These are phyloP conservation scores for Lithophane socia DNA, from an alignment of 2,888 invertebrate genomes.

Conservation along the genomic window DNA sequence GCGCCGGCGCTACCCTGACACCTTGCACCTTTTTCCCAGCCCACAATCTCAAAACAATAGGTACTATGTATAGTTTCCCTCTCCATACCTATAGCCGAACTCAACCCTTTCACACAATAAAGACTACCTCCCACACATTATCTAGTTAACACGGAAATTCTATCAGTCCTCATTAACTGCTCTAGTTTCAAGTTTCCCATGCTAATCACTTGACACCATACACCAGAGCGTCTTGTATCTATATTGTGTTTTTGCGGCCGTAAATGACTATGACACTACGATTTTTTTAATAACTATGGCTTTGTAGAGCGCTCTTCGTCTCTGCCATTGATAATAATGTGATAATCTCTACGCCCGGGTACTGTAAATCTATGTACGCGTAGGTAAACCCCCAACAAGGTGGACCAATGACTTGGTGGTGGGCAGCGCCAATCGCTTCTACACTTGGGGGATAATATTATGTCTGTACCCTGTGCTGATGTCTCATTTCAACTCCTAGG, in stretches of 20 bases:
- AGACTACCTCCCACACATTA: constrained; percentile 39
- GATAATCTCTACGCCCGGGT: neutral
- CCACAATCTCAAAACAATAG: neutral
- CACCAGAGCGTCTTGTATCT: neutral
- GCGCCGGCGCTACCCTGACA: neutral
- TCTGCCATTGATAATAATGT: neutral
- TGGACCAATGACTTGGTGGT: neutral
- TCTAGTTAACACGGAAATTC: constrained; percentile 40
- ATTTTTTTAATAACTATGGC: no score
- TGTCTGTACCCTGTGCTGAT: neutral
- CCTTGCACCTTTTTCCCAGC: neutral
- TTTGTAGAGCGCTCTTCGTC: neutral
- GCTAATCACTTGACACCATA: constrained; percentile 18
- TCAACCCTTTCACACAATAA: constrained; percentile 8
- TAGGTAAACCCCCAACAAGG: neutral
- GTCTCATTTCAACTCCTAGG: neutral
- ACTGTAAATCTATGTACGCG: neutral
- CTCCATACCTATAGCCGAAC: neutral
- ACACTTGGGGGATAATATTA: no score
- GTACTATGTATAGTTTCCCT: no score
- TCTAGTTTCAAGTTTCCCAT: constrained; percentile 50
- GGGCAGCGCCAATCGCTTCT: no score
- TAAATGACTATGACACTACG: neutral
- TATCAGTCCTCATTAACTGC: constrained; percentile 32
- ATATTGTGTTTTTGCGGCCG: neutral